Base-by-base conservation (phyloP, 2,113 vertebrate genomes). In the Prietella phreatophila region DNA sequence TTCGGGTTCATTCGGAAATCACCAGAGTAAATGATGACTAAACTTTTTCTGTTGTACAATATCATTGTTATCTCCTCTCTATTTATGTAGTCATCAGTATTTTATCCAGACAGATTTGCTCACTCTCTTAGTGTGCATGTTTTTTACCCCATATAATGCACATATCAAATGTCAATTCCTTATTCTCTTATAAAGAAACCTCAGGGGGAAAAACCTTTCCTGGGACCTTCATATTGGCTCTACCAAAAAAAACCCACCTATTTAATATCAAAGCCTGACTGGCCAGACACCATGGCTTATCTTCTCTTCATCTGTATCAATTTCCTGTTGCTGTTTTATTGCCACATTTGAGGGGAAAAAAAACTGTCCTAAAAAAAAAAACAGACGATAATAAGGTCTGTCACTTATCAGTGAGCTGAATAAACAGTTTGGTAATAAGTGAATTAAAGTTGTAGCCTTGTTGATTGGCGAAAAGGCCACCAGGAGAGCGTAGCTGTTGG, bases 391-490 rank as follows among this genome's bases (percentile, higher is more conserved):
- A 69, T 89, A 89, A 87, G 39, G 50, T 69, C 81, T 80, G 25
- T 20, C 61, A 93, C 91, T 90, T 86, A 91, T 91, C 91, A 86
- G 30, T 86, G 83, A 91, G 90, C 89, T 91, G 78, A 90, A 81
- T 61, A 82, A 82, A 89, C 86, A 33, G 85, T 88, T 91, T 75
- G 71, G 85, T 83, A 75, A 39, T 69, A 33, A 69, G 15, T 75
- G 3, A 42, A 22, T 75, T 75, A 76, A 47, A 10, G 9, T 76
- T 47, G 39, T 76, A 27, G 22, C 76, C 60, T 67, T 79, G 33
- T 42, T 55, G 80, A 83, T 67, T 87, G 36, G 63, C 30, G 9
- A n/a, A 56, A 80, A 83, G 50, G n/a, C 69, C 47, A 10, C 14
- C n/a, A 39, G 71, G 84, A 53, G 84, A 80, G 69, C 19, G 0